Evolutionary conservation across 2,797 vertebrate species (phyloP).

Genomic region (Mus caroli): DNA sequence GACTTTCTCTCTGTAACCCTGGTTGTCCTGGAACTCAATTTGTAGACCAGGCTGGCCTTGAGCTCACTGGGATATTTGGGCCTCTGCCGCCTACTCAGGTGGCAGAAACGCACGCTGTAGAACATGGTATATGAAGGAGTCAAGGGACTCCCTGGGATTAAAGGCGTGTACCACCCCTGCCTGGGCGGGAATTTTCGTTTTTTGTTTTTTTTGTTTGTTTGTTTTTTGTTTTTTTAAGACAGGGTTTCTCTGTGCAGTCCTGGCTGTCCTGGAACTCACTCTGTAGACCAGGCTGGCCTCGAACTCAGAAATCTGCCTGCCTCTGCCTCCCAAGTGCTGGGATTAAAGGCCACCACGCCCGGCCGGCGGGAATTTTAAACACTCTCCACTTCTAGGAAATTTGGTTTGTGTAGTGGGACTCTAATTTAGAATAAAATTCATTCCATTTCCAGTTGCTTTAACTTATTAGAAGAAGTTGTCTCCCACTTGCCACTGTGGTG

Average conservation of each 20-base stretch:
- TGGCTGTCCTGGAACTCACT: no score
- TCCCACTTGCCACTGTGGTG: background rate
- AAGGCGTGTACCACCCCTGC: no score
- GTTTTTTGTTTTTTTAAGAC: no score
- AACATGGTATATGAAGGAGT: no score
- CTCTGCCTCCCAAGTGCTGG: no score
- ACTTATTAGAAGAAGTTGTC: background rate
- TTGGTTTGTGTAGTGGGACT: background rate
- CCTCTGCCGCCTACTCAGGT: background rate
- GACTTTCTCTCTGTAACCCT: background rate
- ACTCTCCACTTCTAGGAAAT: background rate
- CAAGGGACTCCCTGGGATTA: no score
- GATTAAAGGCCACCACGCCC: background rate
- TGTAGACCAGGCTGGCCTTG: background rate
- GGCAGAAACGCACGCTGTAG: no score
- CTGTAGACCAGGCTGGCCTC: no score
- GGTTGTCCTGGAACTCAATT: background rate
- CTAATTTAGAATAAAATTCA: background rate
- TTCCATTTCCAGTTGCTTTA: constrained; percentile 13
- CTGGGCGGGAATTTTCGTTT: background rate
- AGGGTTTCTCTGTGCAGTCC: no score
- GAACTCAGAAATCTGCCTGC: no score
- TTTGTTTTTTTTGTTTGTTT: no score
- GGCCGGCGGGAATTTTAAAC: background rate
- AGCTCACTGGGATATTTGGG: background rate